Conservation (phyloP, 1,140 invertebrate species). For the Cydia splendana region DNA sequence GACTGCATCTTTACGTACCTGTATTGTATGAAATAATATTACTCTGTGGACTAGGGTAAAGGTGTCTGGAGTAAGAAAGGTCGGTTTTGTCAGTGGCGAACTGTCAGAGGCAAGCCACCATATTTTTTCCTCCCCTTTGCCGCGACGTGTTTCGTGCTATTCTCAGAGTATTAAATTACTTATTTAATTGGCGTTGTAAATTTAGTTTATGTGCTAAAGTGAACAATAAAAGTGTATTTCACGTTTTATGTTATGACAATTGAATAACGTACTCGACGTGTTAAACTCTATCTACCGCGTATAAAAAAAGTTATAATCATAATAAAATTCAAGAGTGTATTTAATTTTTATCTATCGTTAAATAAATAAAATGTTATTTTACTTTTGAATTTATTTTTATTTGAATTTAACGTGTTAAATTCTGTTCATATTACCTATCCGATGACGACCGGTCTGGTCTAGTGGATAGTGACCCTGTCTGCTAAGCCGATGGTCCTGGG, state of each 20-base stretch:
- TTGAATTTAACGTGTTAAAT: no score
- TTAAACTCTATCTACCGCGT: background rate
- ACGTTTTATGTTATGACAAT: slow-evolving; percentile 25
- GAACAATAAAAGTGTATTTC: background rate
- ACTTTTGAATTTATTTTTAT: no score
- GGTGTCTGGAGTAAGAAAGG: slow-evolving; percentile 17
- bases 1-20: background rate
- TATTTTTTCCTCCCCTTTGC: slow-evolving; percentile 27
- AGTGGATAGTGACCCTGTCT: no score
- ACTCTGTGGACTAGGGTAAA: slow-evolving; percentile 23
- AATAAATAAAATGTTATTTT: background rate
- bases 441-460: no score
- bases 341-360: background rate
- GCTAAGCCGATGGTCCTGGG: no score
- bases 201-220: slow-evolving; percentile 30
- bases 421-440: no score
- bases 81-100: slow-evolving; percentile 19
- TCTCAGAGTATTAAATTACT: slow-evolving; percentile 32
- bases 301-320: background rate
- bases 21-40: background rate
- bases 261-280: background rate
- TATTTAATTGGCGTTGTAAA: slow-evolving; percentile 32
- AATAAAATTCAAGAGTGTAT: background rate
- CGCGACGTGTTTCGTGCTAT: slow-evolving; percentile 1
- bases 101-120: slow-evolving; percentile 14